These are phyloP conservation scores for Teleiodes luculella DNA, from an alignment of 2,888 invertebrate genomes.

Conservation along the genomic window DNA sequence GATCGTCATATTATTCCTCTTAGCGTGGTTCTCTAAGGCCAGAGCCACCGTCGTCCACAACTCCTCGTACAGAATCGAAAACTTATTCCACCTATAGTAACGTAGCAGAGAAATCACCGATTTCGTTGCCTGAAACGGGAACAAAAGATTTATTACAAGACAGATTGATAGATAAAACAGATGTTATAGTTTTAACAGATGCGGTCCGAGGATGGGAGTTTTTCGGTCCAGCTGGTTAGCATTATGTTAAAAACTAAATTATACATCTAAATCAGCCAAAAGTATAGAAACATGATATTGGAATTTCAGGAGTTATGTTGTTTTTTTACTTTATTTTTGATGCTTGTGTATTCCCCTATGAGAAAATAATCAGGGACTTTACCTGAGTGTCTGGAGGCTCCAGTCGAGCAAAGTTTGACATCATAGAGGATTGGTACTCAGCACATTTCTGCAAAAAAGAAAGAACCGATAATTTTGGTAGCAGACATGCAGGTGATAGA, in stretches of 20 bases:
- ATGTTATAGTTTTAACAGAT: too few species aligned
- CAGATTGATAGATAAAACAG: neutral
- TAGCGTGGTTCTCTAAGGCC: slow-evolving; percentile 87
- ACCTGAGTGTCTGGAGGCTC: slow-evolving; percentile 96
- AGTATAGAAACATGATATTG: too few species aligned
- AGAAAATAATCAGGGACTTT: slow-evolving; percentile 20
- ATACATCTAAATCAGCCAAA: too few species aligned
- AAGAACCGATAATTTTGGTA: neutral
- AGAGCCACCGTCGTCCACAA: slow-evolving; percentile 89
- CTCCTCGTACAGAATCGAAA: slow-evolving; percentile 92
- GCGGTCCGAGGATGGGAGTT: too few species aligned
- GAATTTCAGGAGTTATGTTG: too few species aligned
- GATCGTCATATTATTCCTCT: slow-evolving; percentile 88
- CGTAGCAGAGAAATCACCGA: slow-evolving; percentile 94
- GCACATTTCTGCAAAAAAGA: slow-evolving; percentile 91
- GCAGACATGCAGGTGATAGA: too few species aligned
- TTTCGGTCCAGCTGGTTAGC: too few species aligned
- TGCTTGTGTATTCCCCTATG: too few species aligned
- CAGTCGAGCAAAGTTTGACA: slow-evolving; percentile 94
- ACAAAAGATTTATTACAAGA: slow-evolving; percentile 20
- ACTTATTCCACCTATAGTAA: slow-evolving; percentile 96
- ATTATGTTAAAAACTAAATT: too few species aligned
- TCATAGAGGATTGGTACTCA: slow-evolving; percentile 90
- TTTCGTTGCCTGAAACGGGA: slow-evolving; percentile 87
- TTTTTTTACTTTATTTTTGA: too few species aligned